A percentile compares a stretch with the other conserved stretches of the same genome.
These are phyloP conservation scores for Oplegnathus fasciatus DNA, from an alignment of 2,113 vertebrate species.

Conservation along the genomic window DNA sequence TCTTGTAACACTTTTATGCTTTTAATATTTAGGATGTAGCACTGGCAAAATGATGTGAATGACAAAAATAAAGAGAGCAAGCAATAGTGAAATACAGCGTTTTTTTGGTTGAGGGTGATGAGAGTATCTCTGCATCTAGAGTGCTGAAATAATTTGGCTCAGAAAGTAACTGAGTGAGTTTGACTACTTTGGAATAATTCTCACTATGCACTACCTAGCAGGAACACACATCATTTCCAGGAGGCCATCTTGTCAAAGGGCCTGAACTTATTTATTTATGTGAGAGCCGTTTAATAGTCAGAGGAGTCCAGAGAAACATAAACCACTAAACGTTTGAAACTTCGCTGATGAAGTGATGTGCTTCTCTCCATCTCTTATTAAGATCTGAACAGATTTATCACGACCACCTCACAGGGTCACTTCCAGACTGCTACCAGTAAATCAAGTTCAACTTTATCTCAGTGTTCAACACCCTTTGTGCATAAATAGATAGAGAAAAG, in stretches of 20 bases:
- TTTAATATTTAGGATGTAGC: neutral
- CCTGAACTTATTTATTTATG: constrained; percentile 13
- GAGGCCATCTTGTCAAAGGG: constrained; percentile 36
- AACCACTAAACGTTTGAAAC: constrained; percentile 22
- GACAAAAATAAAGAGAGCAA: neutral
- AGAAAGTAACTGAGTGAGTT: constrained; percentile 11
- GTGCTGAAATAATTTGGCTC: neutral
- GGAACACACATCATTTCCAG: constrained; percentile 32
- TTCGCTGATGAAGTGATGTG: constrained; percentile 14
- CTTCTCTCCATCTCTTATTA: constrained; percentile 15
- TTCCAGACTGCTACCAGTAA: constrained; percentile 3
- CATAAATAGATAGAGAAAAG: neutral
- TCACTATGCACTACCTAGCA: constrained; percentile 2
- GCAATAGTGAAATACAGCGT: neutral
- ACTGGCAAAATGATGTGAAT: neutral
- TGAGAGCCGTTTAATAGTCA: constrained; percentile 15
- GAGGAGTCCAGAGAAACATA: constrained; percentile 13
- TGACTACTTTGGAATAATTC: constrained; percentile 10
- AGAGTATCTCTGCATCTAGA: neutral
- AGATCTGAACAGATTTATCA: constrained; percentile 40
- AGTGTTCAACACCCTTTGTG: constrained; percentile 9
- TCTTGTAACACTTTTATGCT: neutral
- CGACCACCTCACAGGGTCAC: constrained; percentile 26
- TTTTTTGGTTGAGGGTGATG: neutral
- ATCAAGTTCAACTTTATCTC: constrained; percentile 34